Conservation (phyloP, 1,140 invertebrate species). For the Drosophila aff. region DNA sequence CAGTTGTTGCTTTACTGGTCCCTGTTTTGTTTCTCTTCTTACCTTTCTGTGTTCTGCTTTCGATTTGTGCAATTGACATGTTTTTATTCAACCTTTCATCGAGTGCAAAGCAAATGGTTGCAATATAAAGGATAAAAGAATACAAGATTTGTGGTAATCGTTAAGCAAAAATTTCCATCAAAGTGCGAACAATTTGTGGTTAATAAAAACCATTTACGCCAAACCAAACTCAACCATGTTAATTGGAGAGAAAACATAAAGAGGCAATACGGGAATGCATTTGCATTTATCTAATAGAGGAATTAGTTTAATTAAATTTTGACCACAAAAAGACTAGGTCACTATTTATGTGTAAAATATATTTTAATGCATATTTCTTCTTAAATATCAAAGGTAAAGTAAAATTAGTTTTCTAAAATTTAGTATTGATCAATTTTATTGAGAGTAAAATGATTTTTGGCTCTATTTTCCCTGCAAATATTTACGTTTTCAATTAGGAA, state of each 20-base stretch:
- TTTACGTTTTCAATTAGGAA: not conserved
- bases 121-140: constrained; percentile 18
- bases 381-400: rapidly evolving
- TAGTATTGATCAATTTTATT: not conserved
- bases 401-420: not conserved
- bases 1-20: not conserved
- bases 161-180: constrained; percentile 12
- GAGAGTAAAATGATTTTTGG: not conserved
- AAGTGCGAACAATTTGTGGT: constrained; percentile 49
- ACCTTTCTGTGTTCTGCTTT: not conserved
- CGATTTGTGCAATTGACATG: constrained; percentile 27
- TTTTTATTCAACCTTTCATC: constrained; percentile 33
- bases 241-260: constrained; percentile 13
- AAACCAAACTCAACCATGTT: not conserved
- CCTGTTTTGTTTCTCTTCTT: constrained; percentile 4
- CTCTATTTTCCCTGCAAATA: not conserved
- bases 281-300: not conserved
- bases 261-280: not conserved
- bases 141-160: constrained; percentile 22
- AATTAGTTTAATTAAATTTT: not conserved
- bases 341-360: not conserved
- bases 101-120: constrained; percentile 34
- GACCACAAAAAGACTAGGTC: not conserved
- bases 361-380: not conserved
- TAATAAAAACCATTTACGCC: constrained; percentile 41